Percentiles rank a stretch among this genome's conserved stretches.
These are phyloP conservation scores for Deilephila porcellus DNA, from an alignment of 2,888 invertebrate species.

Conservation along the genomic window DNA sequence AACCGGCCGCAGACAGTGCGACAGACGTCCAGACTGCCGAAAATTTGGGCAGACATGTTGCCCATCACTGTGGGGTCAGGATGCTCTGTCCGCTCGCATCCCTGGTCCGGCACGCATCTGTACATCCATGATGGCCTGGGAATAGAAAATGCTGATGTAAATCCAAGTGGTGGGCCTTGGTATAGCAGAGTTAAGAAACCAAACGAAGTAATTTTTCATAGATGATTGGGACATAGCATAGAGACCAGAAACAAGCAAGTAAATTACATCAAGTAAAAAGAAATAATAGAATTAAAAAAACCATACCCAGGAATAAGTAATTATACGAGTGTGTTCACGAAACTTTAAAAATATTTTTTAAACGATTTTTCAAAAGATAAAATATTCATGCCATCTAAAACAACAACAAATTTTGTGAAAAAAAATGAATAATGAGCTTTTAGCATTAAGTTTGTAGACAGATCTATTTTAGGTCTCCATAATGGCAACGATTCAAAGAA, in stretches of 20 bases:
- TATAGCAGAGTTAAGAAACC: too few species aligned
- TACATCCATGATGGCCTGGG: slow-evolving; percentile 75
- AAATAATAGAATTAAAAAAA: too few species aligned
- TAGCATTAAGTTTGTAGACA: background rate
- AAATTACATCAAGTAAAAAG: too few species aligned
- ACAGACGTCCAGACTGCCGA: slow-evolving; percentile 85
- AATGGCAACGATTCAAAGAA: slow-evolving; percentile 18
- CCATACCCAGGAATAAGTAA: background rate
- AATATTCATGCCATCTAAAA: background rate
- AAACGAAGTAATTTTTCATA: too few species aligned
- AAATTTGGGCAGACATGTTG: slow-evolving; percentile 56
- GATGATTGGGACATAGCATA: too few species aligned
- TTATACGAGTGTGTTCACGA: background rate
- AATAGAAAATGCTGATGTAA: background rate
- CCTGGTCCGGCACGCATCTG: slow-evolving; percentile 66
- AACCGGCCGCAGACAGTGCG: slow-evolving; percentile 88
- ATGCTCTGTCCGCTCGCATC: slow-evolving; percentile 72
- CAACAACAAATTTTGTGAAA: background rate
- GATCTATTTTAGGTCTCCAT: slow-evolving; percentile 8
- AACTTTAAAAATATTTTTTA: background rate
- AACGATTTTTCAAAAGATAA: too few species aligned
- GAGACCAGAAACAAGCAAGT: too few species aligned
- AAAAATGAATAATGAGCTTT: background rate
- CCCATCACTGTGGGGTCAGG: slow-evolving; percentile 54
- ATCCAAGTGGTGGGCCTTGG: too few species aligned